These are phyloP conservation scores for Tricholaema leucomelas DNA, from an alignment of 2,113 vertebrate species.

Conservation along the genomic window DNA sequence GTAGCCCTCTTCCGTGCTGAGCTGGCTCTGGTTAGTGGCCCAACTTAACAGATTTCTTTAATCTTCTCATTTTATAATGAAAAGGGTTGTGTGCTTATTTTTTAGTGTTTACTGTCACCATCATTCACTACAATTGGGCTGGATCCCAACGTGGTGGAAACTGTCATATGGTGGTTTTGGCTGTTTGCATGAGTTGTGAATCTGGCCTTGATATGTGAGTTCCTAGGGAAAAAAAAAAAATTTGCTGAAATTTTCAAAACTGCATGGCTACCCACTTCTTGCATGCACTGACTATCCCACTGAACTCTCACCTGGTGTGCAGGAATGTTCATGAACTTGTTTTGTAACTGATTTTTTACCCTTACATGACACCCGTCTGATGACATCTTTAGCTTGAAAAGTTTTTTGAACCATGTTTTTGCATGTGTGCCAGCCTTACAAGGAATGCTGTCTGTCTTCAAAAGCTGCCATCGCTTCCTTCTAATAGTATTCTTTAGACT, in stretches of 20 bases:
- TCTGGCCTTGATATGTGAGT: not conserved
- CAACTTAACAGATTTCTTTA: conserved; percentile 44
- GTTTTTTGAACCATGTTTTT: not conserved
- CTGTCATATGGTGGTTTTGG: not conserved
- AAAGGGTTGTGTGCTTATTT: not conserved
- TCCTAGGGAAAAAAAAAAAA: not conserved
- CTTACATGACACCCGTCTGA: no score
- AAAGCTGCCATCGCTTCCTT: not conserved
- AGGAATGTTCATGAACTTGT: not conserved
- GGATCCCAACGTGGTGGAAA: not conserved
- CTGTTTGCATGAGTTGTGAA: conserved; percentile 16
- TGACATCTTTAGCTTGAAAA: not conserved
- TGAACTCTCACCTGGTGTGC: not conserved
- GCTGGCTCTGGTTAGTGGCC: conserved; percentile 91
- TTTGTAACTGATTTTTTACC: not conserved
- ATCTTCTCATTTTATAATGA: conserved; percentile 12
- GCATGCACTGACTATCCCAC: not conserved
- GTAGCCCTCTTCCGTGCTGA: conserved; percentile 89
- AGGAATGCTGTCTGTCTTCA: not conserved
- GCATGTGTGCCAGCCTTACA: not conserved
- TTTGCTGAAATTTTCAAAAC: not conserved
- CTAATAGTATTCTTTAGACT: not conserved
- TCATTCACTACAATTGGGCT: not conserved
- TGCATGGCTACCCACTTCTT: not conserved
- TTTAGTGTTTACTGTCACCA: not conserved